Evolutionary conservation across 2,113 vertebrate genomes (phyloP).

Genomic region (Pomatostomus ruficeps): DNA sequence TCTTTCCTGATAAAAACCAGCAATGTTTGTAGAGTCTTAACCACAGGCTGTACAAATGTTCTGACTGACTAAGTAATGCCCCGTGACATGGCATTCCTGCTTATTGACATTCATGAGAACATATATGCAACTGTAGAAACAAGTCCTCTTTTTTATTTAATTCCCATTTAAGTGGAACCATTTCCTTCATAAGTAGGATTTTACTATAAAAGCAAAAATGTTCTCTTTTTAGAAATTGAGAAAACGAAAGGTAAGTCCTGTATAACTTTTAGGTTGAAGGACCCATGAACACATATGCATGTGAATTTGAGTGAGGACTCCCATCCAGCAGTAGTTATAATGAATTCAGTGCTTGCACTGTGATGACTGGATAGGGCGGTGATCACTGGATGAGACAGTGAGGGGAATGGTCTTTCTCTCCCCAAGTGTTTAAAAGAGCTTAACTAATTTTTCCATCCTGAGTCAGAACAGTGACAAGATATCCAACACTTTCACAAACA

Average conservation of each 20-base stretch:
- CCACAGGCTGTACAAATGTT: not conserved
- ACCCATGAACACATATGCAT: not conserved
- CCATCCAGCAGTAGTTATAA: not conserved
- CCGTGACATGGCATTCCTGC: rapidly evolving
- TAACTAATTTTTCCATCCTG: not conserved
- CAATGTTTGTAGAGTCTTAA: not conserved
- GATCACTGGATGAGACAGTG: not conserved
- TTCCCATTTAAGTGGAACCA: not conserved
- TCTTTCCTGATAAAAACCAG: not conserved
- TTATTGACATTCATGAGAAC: not conserved
- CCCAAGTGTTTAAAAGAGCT: not conserved
- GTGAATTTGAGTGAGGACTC: not conserved
- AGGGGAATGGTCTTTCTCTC: not conserved
- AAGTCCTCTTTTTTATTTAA: not conserved
- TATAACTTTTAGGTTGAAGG: not conserved
- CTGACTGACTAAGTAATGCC: not conserved
- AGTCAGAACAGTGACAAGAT: not conserved
- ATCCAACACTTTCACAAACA: not conserved
- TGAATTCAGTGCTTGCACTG: not conserved
- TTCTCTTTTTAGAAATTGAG: not conserved
- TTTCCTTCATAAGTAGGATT: not conserved
- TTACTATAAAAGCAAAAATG: not conserved
- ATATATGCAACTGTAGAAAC: not conserved
- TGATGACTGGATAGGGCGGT: not conserved
- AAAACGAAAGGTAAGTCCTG: not conserved